Base-by-base conservation (phyloP, 1,140 invertebrate species). In the Drosophila neocordata region DNA sequence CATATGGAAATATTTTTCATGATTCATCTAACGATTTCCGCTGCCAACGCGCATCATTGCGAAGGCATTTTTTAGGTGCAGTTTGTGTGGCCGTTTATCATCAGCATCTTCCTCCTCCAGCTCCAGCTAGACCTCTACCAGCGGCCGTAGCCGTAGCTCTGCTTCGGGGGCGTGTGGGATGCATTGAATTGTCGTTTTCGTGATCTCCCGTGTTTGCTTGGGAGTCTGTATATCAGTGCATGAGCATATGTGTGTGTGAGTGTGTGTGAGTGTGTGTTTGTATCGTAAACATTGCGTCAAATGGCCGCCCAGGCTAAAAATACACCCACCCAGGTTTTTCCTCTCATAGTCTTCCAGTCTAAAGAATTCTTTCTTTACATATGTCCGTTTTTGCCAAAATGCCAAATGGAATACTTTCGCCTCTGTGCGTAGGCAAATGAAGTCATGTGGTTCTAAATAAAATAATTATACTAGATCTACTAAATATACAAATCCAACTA, bases 1-100 rank as follows among this genome's bases (percentile, higher is more conserved):
- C 59, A 73, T 73, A 59, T 74, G 70, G 66, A 66, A 69, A 67
- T 66, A 20, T 65, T 82, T 74, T 63, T 57, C 67, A 70, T 82
- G 79, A 82, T 74, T 82, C 79, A 82, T 74, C 74, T 74, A 82
- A 82, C 79, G 74, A 82, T 82, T 82, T 82, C 79, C 79, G 79
- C 79, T 82, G 79, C 79, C 79, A 81, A 81, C 79, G 79, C 69
- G 63, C 69, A 55, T 52, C 52, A 35, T 38, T 31, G 15, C 60
- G 38, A 56, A 31, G 27, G 24, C 31, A 11, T 27, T 8, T 27
- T 52, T 24, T 79, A 69, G 78, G 77, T 80, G 78, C 77, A 81
- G 72, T 72, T 72, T 68, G 60, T 72, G 55, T 56, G 71, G 52
- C 59, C 73, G 65, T 69, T 65, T 64, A 69, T 63, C 77, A 68